Evolutionary conservation across 2,888 invertebrate genomes (phyloP), one percentile per base, ranked within the genome.

Genomic region (Parnassius orleans): DNA sequence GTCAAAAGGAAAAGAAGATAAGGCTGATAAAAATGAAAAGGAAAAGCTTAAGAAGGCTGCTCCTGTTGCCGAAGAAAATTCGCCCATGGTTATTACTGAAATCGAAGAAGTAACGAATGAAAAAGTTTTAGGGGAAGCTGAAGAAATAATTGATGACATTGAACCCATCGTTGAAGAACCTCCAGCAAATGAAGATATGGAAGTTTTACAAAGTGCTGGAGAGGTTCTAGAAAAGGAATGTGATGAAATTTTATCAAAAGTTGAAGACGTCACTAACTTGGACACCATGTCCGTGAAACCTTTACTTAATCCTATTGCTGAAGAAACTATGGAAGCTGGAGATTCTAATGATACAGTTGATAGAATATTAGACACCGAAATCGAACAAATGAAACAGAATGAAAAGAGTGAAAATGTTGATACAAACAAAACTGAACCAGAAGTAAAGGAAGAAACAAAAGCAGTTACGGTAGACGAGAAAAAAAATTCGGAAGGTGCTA

Each of bases 151-250:
- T 15, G 84, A 85, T 43, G 83, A 84, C 64, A 65, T 84, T 9
- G 84, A 79, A 61, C 89, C 90, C 0, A 75, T 90, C 1, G 76
- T 90, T 0, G 87, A 90, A 67, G 90, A 90, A 69, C 86, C 87
- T 2, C 59, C 74, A 1, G 68, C 70, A 50, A 66, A 63, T 41
- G 82, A 83, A 67, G 90, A 88, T 60, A 82, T 89, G 70, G 90
- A 87, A 65, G 84, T 84, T 1, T 72, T 90, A 41, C 80, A 86
- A 69, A 87, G 84, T 66, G 89, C 83, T 15, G 86, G 87, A 3
- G 85, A 87, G 54, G 89, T 86, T 2, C 75, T 92, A 15, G 90
- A 90, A 65, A 91, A 90, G 67, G 91, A 92, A 75, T 92, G 92
- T 67, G 88, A 87, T 65, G 92, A 91, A 68, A 90, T 92, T 62